phyloP scores from a whole-genome alignment of 2,113 vertebrate species.

The Oriolus oriolus region DNA sequence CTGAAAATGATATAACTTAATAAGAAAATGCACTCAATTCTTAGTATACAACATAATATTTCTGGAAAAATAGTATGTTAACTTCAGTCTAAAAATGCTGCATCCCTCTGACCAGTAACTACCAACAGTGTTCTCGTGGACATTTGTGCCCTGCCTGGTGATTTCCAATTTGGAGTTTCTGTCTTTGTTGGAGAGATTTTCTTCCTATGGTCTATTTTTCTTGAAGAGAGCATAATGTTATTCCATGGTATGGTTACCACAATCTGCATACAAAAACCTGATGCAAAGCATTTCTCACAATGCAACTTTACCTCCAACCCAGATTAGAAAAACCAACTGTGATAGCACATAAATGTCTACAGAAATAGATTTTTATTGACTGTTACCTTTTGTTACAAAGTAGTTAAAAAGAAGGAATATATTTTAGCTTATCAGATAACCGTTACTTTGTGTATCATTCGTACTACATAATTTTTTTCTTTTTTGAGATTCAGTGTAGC shows the following conservation, averaged over 20 bases:
- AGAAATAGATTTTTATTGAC: constrained; percentile 71
- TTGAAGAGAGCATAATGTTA: constrained; percentile 23
- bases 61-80: background rate
- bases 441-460: constrained; percentile 34
- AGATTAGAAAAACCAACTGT: constrained; percentile 33
- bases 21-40: constrained; percentile 17
- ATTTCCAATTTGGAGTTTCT: constrained; percentile 4
- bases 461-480: background rate
- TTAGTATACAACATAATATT: constrained; percentile 7
- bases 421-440: constrained; percentile 30
- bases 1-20: constrained; percentile 39
- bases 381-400: constrained; percentile 63
- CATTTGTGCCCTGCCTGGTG: background rate
- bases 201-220: constrained; percentile 15
- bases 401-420: constrained; percentile 60
- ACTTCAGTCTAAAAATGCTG: constrained; percentile 18
- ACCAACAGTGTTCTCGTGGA: background rate
- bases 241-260: background rate
- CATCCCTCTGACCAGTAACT: background rate
- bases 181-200: background rate
- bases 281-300: background rate
- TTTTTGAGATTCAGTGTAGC: constrained; percentile 46
- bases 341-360: constrained; percentile 59
- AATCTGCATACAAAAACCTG: constrained; percentile 9
- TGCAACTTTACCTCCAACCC: background rate